Evolutionary conservation across 2,888 invertebrate species (phyloP), one percentile per base, ranked within the genome.

Genomic region (Marasmarcha lunaedactyla): DNA sequence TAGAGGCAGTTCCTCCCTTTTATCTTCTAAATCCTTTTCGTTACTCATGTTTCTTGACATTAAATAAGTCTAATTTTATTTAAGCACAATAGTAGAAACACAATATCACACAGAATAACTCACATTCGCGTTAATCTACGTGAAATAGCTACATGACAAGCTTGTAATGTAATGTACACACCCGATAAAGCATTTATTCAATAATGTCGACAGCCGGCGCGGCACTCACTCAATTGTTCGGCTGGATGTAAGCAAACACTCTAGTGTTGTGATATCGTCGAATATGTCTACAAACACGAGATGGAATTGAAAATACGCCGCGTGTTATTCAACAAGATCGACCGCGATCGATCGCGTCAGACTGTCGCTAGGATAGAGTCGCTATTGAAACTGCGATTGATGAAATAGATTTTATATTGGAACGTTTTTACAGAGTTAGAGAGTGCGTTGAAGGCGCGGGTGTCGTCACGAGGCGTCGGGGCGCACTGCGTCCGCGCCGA

Each of bases 191-290:
- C 46, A 44, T 56, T 55, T 50, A 46, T 57, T 46, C 50, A 55
- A 59, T 60, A 64, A 63, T 55, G 59, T 57, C 52, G 48, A 57
- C 47, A 42, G 44, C 48, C 44, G 52, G 50, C 51, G 54, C 48
- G 52, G 57, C 54, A 57, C 48, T 41, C 54, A 57, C 48, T 41
- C 66, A 64, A 73, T 74, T 78, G 73, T 73, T 62, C 60, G 56
- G 38, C 43, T 54, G 54, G 59, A 57, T 67, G 59, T 69, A 59
- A 62, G 63, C 63, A 70, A 71, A 71, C 70, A 70, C 64, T 63
- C 69, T 65, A 70, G 69, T 69, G 70, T 76, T 70, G 68, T 54
- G 64, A 69, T 70, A 73, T 71, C 71, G 61, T 63, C 62, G 63
- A 68, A 66, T 63, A 57, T 62, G 60, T 69, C 50, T 52, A 60